A percentile compares a stretch with the other conserved stretches of the same genome.
These are phyloP conservation scores for Clavelina lepadiformis DNA, from an alignment of 23 tunicate genomes.

Conservation along the genomic window DNA sequence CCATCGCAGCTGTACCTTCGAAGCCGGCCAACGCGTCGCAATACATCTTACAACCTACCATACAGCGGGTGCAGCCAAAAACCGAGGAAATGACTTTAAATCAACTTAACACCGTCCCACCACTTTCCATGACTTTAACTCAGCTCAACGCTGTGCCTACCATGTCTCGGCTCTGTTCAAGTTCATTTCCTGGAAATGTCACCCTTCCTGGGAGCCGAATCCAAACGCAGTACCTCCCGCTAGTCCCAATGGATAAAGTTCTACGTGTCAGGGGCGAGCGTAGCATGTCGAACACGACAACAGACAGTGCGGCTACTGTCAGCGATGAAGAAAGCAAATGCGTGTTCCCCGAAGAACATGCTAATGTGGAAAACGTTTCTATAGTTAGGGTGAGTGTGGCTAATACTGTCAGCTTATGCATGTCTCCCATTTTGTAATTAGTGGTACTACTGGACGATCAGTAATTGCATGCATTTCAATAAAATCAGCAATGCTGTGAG, in stretches of 20 bases:
- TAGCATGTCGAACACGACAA: constrained; percentile 42
- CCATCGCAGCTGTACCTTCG: constrained; percentile 9
- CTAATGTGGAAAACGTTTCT: too few species aligned
- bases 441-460: too few species aligned
- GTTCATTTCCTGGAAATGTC: background rate
- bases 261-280: constrained; percentile 21
- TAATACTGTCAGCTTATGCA: too few species aligned
- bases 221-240: constrained; percentile 49
- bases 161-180: constrained; percentile 13
- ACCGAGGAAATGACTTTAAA: constrained; percentile 45
- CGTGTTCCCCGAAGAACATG: constrained; percentile 13
- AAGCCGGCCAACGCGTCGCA: constrained; percentile 14
- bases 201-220: background rate
- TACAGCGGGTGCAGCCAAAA: constrained; percentile 8
- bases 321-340: constrained; percentile 46
- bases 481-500: too few species aligned
- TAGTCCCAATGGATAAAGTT: constrained; percentile 59
- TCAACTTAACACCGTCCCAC: constrained; percentile 32
- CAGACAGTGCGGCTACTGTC: constrained; percentile 43
- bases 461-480: too few species aligned
- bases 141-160: constrained; percentile 76
- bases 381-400: too few species aligned
- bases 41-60: constrained; percentile 30
- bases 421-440: too few species aligned
- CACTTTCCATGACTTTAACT: constrained; percentile 55